Base-by-base conservation (phyloP, 2,888 invertebrate species). In the Himalopsyche japonica region DNA sequence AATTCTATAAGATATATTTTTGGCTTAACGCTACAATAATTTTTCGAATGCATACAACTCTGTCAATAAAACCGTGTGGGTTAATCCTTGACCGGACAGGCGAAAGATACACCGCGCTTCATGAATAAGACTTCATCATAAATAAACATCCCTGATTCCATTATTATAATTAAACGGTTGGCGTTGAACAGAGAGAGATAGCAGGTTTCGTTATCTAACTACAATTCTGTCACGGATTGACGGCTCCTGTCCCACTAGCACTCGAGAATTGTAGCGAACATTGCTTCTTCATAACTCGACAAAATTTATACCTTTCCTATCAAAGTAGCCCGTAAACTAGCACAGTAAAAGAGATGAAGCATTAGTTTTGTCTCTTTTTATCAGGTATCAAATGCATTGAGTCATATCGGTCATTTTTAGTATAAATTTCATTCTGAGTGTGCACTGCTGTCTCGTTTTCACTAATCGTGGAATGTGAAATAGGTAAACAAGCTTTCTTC, bases 81-180 rank as follows among this genome's bases (percentile, higher is more conserved):
- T 57, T 57, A 57, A 57, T 57, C 57, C 57, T 57, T 57, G 57
- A 57, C 57, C 20, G 57, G 24, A 3, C 32, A 76, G 27, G 34
- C 76, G 32, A 20, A 76, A 34, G 76, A 32, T 76, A 79, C 79
- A 76, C 83, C 81, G 32, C 76, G 81, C 57, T 84, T 80, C 80
- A 76, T 84, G 83, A 84, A 84, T 84, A 84, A 80, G 57, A 80
- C 76, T 57, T 48, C 32, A 30, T 80, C 83, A 77, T 80, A 81
- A 84, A 80, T 84, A 84, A 84, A 84, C 83, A 84, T 84, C 80
- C 83, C 80, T 81, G 83, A 84, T 84, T 81, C 83, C 83, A 84
- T 84, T 84, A 84, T 81, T 84, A 84, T 84, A 84, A 84, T 84
- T 84, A 84, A 84, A 84, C 80, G 76, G 83, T 24, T 30, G 30